Evolutionary conservation across 2,113 vertebrate genomes (phyloP).

Genomic region (Cephalopholis sonnerati): DNA sequence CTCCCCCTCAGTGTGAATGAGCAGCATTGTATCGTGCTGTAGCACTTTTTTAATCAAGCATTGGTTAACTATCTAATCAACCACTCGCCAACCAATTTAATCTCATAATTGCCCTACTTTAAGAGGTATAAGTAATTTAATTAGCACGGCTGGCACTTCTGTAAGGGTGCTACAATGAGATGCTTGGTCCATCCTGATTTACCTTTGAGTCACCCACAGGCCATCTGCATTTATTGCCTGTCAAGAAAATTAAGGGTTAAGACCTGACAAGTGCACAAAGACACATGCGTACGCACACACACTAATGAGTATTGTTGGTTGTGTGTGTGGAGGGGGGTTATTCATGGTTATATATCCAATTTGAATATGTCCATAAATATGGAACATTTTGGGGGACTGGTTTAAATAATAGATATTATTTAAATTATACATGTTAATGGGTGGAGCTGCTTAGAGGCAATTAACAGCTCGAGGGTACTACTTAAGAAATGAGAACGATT

Average conservation of each 20-base stretch:
- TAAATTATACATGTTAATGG: background rate
- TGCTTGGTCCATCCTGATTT: conserved; percentile 31
- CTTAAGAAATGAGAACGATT: background rate
- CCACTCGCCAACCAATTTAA: conserved; percentile 74
- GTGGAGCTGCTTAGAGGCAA: background rate
- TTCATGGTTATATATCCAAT: background rate
- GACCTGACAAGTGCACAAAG: conserved; percentile 23
- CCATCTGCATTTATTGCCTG: conserved; percentile 36
- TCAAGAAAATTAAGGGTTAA: conserved; percentile 29
- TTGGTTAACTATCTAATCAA: conserved; percentile 73
- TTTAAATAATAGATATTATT: background rate
- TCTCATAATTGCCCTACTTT: conserved; percentile 75
- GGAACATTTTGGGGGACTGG: background rate
- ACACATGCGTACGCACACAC: background rate
- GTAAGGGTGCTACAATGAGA: conserved; percentile 30
- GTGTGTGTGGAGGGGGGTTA: background rate
- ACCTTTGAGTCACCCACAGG: conserved; percentile 25
- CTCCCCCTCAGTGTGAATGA: conserved; percentile 18
- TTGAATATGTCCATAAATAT: background rate
- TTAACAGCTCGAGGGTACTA: background rate
- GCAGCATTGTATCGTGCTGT: conserved; percentile 10
- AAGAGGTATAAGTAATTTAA: conserved; percentile 70
- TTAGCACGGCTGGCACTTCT: conserved; percentile 57
- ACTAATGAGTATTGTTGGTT: background rate
- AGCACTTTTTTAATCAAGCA: conserved; percentile 68